Base-by-base conservation (phyloP, 37 sponge, comb jelly and placozoan species). In the Ephydatia muelleri region DNA sequence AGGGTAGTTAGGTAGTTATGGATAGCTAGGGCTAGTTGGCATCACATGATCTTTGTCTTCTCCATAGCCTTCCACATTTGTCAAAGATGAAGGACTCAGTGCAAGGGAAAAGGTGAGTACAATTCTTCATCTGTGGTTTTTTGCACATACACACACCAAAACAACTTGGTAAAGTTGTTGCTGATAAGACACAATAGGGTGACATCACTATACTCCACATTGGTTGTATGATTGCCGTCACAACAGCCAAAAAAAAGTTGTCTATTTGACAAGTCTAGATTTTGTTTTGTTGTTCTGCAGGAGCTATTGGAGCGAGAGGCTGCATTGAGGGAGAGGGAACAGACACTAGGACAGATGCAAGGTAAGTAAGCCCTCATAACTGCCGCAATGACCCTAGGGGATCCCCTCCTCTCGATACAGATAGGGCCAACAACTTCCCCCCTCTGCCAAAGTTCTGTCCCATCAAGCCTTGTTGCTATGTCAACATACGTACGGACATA, bases 381-480 rank as follows among this genome's bases (percentile, higher is more conserved):
- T 8, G 6, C 47, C 8, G 47, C 8, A 8, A 8, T 43, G 47
- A 43, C 47, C 47, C n/a, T n/a, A n/a, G n/a, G n/a, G n/a, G n/a
- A 43, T 4, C 47, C 47, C 25, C 47, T 5, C 16, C 57, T 57
- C 57, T 14, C 57, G 19, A 14, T 40, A 37, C 33, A 75, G 87
- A 83, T 29, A 87, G 87, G 30, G 87, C 92, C 14, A 96, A 93
- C 49, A 96, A 96, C 92, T 96, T 96, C 81, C 97, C 95, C 29
- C 97, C 97, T 2, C 81, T 94, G 25, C 97, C 95, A 30, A 83
- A 80, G 68, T 86, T 84, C 57, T 93, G 86, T 35, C 57, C 57
- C 19, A 14, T 90, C 67, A 88, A 95, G 81, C 98, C 98, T 19
- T 97, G 96, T 76, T 96, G 93, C 86, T 97, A 97, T 40, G 85